Conservation (phyloP, 2,113 vertebrate species). For the Cyanoliseus patagonus region DNA sequence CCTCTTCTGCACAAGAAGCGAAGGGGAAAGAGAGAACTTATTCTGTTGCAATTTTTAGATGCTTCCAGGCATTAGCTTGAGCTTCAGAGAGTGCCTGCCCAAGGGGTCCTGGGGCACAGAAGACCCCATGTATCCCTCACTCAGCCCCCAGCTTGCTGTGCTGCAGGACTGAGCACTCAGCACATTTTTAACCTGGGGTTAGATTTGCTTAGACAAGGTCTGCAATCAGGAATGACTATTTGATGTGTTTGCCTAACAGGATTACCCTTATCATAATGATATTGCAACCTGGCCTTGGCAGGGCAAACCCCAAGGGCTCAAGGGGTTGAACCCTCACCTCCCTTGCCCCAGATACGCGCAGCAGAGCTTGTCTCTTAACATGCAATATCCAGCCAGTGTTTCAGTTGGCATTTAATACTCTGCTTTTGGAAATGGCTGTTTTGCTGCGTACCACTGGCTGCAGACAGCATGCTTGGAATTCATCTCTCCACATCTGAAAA, state of each 20-base stretch:
- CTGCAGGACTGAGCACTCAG: not conserved
- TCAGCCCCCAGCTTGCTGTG: not conserved
- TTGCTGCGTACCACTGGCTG: not conserved
- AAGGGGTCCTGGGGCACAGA: not conserved
- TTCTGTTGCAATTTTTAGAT: not conserved
- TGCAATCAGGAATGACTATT: not conserved
- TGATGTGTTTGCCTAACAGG: conserved; percentile 52
- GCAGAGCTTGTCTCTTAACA: not conserved
- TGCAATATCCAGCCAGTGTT: not conserved
- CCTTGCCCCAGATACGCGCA: not conserved
- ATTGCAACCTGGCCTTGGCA: conserved; percentile 53
- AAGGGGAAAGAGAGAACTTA: conserved; percentile 14
- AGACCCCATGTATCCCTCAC: not conserved
- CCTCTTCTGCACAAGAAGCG: conserved; percentile 27
- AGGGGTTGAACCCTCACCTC: not conserved
- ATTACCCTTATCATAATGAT: conserved; percentile 63
- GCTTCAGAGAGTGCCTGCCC: not conserved
- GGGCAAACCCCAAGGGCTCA: not conserved
- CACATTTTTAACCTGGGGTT: conserved; percentile 24
- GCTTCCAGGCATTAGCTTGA: not conserved
- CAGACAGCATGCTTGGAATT: not conserved
- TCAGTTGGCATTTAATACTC: not conserved
- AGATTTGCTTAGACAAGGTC: conserved; percentile 24
- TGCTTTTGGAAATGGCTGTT: not conserved
- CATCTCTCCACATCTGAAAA: not conserved